Evolutionary conservation across 2,888 invertebrate genomes (phyloP), one percentile per base, ranked within the genome.

Genomic region (Leucoptera coffeella): DNA sequence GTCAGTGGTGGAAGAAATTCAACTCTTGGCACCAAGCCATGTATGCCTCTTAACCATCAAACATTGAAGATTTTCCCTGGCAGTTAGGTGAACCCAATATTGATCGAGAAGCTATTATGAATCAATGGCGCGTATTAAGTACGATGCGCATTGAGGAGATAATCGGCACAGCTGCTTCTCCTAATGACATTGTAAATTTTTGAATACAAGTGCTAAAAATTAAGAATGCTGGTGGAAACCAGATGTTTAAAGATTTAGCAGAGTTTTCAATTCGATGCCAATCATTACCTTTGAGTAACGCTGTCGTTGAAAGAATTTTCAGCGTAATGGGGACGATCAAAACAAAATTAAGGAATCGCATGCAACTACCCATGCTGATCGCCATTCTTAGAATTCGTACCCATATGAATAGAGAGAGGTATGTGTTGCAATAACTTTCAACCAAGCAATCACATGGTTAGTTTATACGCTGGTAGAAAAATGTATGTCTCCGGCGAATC

Each of bases 241-340:
- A 22, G 20, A 34, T 35, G 31, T 35, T 34, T 19, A 30, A 31
- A 30, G 30, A 22, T 22, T 29, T 29, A 25, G 26, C 26, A 14
- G 22, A 29, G 12, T 29, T 27, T 27, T 14, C 23, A 8, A 25
- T 34, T 10, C 28, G 32, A 8, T 31, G 31, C 27, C 30, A 29
- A 21, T 35, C 33, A 29, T 33, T 35, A 28, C 33, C 33, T 29
- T 26, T 35, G 22, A 35, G 32, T 30, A 35, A 35, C 26, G 32
- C 33, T n/a, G 32, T 32, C 25, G 32, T 33, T 5, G 32, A 32
- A 31, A 30, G 31, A 30, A 29, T 31, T 31, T 35, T 31, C 29
- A 31, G 30, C 27, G 30, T 35, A 26, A 35, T 30, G 30, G 29
- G 29, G 23, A 31, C 29, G 13, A 25, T 30, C 15, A 34, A 33